Base-by-base conservation (phyloP, 2,888 invertebrate genomes). In the Augiades crinisus region DNA sequence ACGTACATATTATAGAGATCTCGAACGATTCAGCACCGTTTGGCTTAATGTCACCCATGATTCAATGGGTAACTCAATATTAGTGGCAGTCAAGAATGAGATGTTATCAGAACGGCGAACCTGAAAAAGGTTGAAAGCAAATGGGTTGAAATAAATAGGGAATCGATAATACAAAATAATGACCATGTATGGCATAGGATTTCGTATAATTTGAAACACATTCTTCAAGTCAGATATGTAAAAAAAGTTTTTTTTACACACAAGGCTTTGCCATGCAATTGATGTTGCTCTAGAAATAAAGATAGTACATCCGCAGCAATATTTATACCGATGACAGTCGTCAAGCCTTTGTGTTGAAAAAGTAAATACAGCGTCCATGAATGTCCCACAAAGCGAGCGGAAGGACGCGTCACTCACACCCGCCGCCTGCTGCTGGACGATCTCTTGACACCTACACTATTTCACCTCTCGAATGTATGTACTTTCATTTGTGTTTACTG, bases 401-500 rank as follows among this genome's bases (percentile, higher is more conserved):
- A 88, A 87, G 87, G 85, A 86, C 81, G 73, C 81, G 82, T 83
- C 87, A 82, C 78, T 82, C 81, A 73, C 67, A 65, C 68, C 74
- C 75, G 79, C 76, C 78, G 81, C 68, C 77, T 76, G 70, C 84
- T 84, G 84, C 84, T 84, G 84, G 80, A 77, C 81, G 78, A 72
- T 76, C 79, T 75, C 73, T 27, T 70, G 75, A 78, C 81, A 75
- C 72, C 60, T 68, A 60, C 72, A 69, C 68, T 70, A 68, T 75
- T 69, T 68, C 65, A 67, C 67, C 61, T 68, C 62, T 65, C 65
- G 24, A 58, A 70, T 64, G 31, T 36, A 19, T 64, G 31, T 36
- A 19, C 40, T 38, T 31, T 30, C 22, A 41, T 41, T 40, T 49
- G 17, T 6, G 19, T 34, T 49, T 33, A 34, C 40, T n/a, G n/a